Conservation (phyloP, 1,140 invertebrate species). For the Megalonaias nervosa region DNA sequence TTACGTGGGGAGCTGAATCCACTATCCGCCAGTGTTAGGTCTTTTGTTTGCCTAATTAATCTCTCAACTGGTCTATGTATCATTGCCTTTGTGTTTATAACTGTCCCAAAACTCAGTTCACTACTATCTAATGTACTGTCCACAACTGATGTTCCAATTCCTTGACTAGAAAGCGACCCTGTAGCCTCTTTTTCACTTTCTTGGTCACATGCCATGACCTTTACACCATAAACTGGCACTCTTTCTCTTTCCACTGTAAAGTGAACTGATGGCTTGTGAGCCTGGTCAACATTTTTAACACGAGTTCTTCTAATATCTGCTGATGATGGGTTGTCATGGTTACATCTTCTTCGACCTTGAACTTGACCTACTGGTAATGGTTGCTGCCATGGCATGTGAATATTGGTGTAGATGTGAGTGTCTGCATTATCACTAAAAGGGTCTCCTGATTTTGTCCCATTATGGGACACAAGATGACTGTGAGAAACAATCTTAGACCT, state of each 20-base stretch:
- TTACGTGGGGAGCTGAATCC: conserved; percentile 57
- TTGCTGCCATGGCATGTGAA: conserved; percentile 28
- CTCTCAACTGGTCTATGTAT: conserved; percentile 27
- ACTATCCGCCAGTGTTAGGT: conserved; percentile 50
- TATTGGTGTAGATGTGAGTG: conserved; percentile 33
- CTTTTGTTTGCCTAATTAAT: conserved; percentile 26
- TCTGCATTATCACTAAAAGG: conserved; percentile 4
- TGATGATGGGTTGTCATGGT: not conserved
- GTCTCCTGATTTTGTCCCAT: conserved; percentile 16
- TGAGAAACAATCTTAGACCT: too few species aligned
- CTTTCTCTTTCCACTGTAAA: too few species aligned
- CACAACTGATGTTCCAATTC: not conserved
- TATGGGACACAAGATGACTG: not conserved
- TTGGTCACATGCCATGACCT: too few species aligned
- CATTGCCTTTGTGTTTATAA: conserved; percentile 20
- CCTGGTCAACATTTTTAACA: too few species aligned
- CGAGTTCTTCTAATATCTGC: too few species aligned
- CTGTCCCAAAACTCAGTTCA: conserved; percentile 34
- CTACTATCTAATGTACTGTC: conserved; percentile 35
- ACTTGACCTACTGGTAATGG: conserved; percentile 6
- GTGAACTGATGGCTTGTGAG: too few species aligned
- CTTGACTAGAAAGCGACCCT: too few species aligned
- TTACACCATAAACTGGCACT: too few species aligned
- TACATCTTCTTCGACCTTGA: not conserved
- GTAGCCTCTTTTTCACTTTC: too few species aligned